Conservation (phyloP, 1,140 invertebrate genomes). For the Eufriesea mexicana region DNA sequence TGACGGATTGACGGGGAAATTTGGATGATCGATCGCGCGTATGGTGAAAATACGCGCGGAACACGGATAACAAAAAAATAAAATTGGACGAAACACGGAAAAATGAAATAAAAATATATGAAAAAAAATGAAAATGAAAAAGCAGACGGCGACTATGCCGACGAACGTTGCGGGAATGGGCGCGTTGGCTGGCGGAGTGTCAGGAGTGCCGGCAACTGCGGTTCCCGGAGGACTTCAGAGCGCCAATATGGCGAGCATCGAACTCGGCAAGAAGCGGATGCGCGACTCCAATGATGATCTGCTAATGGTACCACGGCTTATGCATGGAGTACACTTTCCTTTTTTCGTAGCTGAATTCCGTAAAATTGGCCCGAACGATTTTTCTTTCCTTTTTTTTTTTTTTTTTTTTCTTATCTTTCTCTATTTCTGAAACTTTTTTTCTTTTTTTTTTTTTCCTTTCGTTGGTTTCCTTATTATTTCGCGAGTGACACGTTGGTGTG, state of each 20-base stretch:
- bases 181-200: conserved; percentile 79
- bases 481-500: background rate
- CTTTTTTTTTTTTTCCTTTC: background rate
- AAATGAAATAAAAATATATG: background rate
- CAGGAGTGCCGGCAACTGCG: conserved; percentile 77
- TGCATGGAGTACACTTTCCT: conserved; percentile 84
- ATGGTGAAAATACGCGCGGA: background rate
- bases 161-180: conserved; percentile 78
- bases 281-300: conserved; percentile 93
- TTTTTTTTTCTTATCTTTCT: too few relatives aligned
- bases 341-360: conserved; percentile 66
- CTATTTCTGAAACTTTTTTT: too few relatives aligned
- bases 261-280: conserved; percentile 93
- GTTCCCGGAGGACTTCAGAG: conserved; percentile 83
- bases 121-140: conserved; percentile 44
- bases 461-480: background rate
- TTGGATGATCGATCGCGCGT: conserved; percentile 24
- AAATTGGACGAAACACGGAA: background rate
- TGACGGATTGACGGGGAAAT: conserved; percentile 55
- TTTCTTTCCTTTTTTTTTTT: background rate
- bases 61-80: conserved; percentile 16
- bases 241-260: conserved; percentile 84
- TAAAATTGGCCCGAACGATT: conserved; percentile 53
- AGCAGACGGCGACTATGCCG: conserved; percentile 79
- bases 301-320: conserved; percentile 93